These are phyloP conservation scores for Leptopilina syphax DNA, from an alignment of 2,888 invertebrate species.

Conservation along the genomic window DNA sequence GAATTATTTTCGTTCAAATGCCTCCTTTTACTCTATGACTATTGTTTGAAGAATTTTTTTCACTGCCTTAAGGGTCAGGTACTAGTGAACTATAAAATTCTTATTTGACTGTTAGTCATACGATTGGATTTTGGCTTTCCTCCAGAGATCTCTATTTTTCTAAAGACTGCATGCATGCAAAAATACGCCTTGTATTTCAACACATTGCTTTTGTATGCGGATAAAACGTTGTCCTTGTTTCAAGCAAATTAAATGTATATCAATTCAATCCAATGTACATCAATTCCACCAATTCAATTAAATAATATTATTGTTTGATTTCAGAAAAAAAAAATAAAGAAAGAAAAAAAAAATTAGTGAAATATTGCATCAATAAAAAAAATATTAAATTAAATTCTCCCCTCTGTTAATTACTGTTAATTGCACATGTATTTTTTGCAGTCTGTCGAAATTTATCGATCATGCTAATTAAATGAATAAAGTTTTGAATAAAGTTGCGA, in stretches of 20 bases:
- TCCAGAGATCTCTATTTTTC: conserved; percentile 50
- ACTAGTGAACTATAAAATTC: conserved; percentile 46
- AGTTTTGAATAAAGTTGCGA: no score
- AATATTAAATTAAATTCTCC: not conserved
- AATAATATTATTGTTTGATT: not conserved
- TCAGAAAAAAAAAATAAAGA: not conserved
- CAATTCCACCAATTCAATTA: not conserved
- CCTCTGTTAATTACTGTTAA: no score
- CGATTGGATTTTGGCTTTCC: conserved; percentile 54
- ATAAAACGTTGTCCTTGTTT: conserved; percentile 28
- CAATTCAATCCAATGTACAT: not conserved
- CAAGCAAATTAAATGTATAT: not conserved
- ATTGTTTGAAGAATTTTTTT: not conserved
- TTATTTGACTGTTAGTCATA: conserved; percentile 57
- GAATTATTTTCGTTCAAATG: not conserved
- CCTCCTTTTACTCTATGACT: conserved; percentile 7
- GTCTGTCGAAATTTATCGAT: no score
- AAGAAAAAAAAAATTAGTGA: not conserved
- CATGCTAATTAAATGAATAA: no score
- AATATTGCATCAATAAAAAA: not conserved
- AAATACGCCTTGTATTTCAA: conserved; percentile 36
- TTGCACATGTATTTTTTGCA: no score
- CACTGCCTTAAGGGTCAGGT: not conserved
- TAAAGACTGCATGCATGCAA: conserved; percentile 46
- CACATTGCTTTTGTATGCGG: conserved; percentile 2